Evolutionary conservation across 1,140 invertebrate genomes (phyloP).

Genomic region (Ditylenchus dipsaci): DNA sequence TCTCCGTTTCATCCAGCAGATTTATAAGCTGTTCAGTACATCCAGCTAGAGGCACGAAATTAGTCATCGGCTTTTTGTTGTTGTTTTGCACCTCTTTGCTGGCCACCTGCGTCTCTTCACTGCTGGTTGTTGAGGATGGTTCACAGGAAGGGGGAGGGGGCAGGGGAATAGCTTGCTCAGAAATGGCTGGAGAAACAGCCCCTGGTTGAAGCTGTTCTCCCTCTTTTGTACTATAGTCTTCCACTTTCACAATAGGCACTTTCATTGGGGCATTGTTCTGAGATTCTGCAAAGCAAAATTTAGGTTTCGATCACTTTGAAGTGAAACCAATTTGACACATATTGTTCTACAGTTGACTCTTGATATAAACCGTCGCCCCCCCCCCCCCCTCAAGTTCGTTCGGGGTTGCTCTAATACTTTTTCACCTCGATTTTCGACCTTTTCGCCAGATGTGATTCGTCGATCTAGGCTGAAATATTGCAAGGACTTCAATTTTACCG

Average conservation of each 20-base stretch:
- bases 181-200: constrained; percentile 59
- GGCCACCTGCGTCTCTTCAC: too few relatives aligned
- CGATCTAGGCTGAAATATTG: too few relatives aligned
- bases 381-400: too few relatives aligned
- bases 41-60: constrained; percentile 34
- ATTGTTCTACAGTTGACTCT: not conserved
- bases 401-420: not conserved
- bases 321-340: not conserved
- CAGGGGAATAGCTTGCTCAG: constrained; percentile 58
- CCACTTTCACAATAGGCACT: not conserved
- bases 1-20: constrained; percentile 43
- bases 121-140: too few relatives aligned
- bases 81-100: not conserved
- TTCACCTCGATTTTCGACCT: not conserved
- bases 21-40: constrained; percentile 42
- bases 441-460: not conserved
- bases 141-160: not conserved
- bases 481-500: too few relatives aligned
- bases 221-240: constrained; percentile 6
- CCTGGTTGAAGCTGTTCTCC: not conserved
- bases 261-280: not conserved
- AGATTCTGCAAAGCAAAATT: not conserved
- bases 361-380: too few relatives aligned
- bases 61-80: not conserved
- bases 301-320: not conserved